Base-by-base conservation (phyloP, 2,113 vertebrate genomes). In the Gambusia affinis region DNA sequence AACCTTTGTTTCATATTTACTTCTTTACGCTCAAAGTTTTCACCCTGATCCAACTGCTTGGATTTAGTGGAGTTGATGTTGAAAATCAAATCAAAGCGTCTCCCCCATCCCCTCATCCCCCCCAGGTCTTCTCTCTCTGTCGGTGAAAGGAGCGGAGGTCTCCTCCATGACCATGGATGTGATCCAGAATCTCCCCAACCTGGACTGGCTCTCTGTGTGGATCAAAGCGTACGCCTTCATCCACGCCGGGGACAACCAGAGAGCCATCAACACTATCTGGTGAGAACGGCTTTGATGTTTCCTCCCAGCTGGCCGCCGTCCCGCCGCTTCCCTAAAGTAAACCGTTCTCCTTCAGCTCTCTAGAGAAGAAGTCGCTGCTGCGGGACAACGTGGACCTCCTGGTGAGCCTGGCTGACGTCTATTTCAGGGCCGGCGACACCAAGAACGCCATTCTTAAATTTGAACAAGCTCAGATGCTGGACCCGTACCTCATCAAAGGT, bases 141-240 rank as follows among this genome's bases (percentile, higher is more conserved):
- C 98, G 0, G 97, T 99, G 72, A 99, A 98, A 92, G 98, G 98
- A 42, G 98, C 97, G 0, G 98, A 99, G 82, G 98, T 99, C 84
- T 97, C 98, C 0, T 99, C 98, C 8, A 98, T 99, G 96, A 98
- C 98, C 0, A 96, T 99, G 94, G 98, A 99, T 28, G 93, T 98
- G 30, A 99, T 99, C 83, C 98, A 99, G 93, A 98, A 95, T 10
- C 96, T 98, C 75, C 97, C 97, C 4, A 99, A 97, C 87, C 79
- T 99, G 90, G 98, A 99, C 37, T 99, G 98, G 98, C 97, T 99
- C 0, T 98, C 98, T 0, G 96, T 98, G 63, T 99, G 98, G 98
- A 99, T 99, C 89, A 99, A 99, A 93, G 98, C 98, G 0, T 97
- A 99, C 0, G 98, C 98, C 37, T 99, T 99, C 82, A 96, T 98